These are phyloP conservation scores for Austrolebias charrua DNA, from an alignment of 2,797 vertebrate genomes.

Conservation along the genomic window DNA sequence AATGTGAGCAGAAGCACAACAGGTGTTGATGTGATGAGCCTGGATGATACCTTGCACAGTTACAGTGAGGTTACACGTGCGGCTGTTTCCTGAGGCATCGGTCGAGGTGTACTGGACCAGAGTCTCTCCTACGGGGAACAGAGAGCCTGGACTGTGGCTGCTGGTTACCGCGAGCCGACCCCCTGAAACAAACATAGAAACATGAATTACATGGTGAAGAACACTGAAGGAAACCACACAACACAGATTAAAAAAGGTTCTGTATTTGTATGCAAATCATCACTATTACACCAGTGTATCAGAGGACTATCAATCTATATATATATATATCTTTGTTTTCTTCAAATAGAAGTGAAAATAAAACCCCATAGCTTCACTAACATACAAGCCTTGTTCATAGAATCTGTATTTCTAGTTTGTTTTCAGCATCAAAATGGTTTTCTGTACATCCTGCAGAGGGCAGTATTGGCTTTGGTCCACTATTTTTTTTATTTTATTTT, in stretches of 20 bases:
- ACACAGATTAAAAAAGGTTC: no score
- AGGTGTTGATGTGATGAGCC: neutral
- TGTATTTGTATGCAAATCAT: neutral
- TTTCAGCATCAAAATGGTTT: accelerated
- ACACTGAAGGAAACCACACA: neutral
- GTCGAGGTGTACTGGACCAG: constrained; percentile 86
- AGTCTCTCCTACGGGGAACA: constrained; percentile 89
- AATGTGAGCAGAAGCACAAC: neutral
- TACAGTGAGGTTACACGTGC: constrained; percentile 89
- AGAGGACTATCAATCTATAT: no score
- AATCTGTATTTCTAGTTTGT: neutral
- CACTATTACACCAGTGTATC: neutral
- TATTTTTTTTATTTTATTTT: no score
- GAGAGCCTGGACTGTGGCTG: constrained; percentile 84
- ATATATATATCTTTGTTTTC: no score
- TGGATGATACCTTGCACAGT: constrained; percentile 84
- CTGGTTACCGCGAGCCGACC: constrained; percentile 80
- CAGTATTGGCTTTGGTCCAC: constrained; percentile 53
- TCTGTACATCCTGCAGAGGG: constrained; percentile 61
- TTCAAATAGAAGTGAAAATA: neutral
- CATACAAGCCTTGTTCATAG: neutral
- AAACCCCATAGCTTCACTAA: neutral
- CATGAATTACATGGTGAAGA: neutral
- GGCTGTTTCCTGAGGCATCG: constrained; percentile 91
- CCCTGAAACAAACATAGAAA: constrained; percentile 67